Evolutionary conservation across 2,888 invertebrate genomes (phyloP).

Genomic region (Monochamus alternatus): DNA sequence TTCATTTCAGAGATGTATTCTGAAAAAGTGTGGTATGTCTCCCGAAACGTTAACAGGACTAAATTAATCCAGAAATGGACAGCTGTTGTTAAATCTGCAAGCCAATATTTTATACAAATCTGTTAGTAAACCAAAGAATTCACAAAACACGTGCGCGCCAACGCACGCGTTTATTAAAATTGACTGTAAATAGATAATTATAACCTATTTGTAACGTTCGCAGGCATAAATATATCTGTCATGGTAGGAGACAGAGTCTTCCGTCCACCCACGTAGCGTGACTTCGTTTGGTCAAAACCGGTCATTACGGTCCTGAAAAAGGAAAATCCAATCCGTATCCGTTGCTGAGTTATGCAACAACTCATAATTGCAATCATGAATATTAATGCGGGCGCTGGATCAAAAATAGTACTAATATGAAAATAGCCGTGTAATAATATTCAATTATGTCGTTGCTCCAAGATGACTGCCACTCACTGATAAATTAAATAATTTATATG

Average conservation of each 20-base stretch:
- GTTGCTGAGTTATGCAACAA: slow-evolving; percentile 45
- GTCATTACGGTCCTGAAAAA: slow-evolving; percentile 43
- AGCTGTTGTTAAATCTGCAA: too few species aligned
- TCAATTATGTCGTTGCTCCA: slow-evolving; percentile 54
- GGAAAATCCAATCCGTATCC: slow-evolving; percentile 46
- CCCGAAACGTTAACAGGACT: too few species aligned
- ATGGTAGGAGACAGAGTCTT: slow-evolving; percentile 21
- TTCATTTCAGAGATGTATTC: too few species aligned
- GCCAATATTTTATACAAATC: too few species aligned
- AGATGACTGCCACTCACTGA: slow-evolving; percentile 44
- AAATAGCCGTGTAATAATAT: slow-evolving; percentile 60
- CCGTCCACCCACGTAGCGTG: slow-evolving; percentile 40
- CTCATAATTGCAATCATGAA: slow-evolving; percentile 48
- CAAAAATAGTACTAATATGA: slow-evolving; percentile 59
- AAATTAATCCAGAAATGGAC: too few species aligned
- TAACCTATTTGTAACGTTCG: slow-evolving; percentile 37
- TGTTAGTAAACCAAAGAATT: too few species aligned
- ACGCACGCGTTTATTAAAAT: slow-evolving; percentile 40
- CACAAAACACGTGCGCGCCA: slow-evolving; percentile 1
- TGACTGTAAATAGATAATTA: slow-evolving; percentile 46
- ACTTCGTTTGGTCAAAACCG: slow-evolving; percentile 15
- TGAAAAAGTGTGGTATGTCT: too few species aligned
- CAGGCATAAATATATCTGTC: slow-evolving; percentile 38
- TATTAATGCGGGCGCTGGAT: slow-evolving; percentile 47
- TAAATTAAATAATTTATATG: slow-evolving; percentile 6